Evolutionary conservation across 2,113 vertebrate genomes (phyloP).

Genomic region (Salvelinus alpinus): DNA sequence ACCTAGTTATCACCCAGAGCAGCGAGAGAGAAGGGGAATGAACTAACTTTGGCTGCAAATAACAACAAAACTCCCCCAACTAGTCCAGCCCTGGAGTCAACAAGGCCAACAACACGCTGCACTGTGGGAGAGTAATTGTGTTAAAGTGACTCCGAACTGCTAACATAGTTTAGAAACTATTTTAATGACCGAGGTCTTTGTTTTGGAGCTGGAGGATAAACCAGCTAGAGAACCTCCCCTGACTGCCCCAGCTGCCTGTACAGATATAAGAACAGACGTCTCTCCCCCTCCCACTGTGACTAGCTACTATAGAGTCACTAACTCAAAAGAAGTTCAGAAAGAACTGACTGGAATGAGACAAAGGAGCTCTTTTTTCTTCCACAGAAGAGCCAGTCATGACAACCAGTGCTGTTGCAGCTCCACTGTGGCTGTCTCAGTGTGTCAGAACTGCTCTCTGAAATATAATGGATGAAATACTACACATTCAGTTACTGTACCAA

Average conservation of each 20-base stretch:
- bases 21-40: not conserved
- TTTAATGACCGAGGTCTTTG: constrained; percentile 45
- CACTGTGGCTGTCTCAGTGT: not conserved
- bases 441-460: not conserved
- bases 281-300: constrained; percentile 3
- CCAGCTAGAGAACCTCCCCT: constrained; percentile 4
- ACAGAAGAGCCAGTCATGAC: not conserved
- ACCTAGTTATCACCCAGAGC: constrained; percentile 47
- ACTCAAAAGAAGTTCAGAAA: not conserved
- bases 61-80: not conserved
- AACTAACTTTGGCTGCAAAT: not conserved
- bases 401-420: not conserved
- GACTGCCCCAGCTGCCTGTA: constrained; percentile 21
- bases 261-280: not conserved
- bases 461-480: not conserved
- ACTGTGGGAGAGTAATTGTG: constrained; percentile 30
- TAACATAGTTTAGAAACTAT: constrained; percentile 48
- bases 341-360: not conserved
- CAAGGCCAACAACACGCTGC: constrained; percentile 36
- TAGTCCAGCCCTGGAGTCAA: constrained; percentile 18
- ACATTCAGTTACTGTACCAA: not conserved
- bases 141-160: constrained; percentile 44
- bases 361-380: not conserved
- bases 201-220: constrained; percentile 7
- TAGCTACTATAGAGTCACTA: not conserved